Percentiles rank a stretch among this genome's conserved stretches.
phyloP scores from a whole-genome alignment of 2,113 vertebrate genomes.

The Gallinago paraguaiae region DNA sequence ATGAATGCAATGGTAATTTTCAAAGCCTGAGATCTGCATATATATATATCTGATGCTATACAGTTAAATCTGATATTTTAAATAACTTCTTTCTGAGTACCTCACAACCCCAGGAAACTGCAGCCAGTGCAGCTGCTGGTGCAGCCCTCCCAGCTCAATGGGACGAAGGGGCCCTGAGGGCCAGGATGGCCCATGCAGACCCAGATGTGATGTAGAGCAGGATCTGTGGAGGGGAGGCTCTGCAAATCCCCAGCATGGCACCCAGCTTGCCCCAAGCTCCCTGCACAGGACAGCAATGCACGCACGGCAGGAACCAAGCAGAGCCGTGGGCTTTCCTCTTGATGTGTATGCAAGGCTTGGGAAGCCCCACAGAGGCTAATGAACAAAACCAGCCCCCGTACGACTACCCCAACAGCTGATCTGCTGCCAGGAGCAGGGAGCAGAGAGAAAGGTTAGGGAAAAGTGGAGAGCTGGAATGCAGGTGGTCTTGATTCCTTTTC shows the following conservation, averaged over 20 bases:
- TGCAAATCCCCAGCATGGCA: background rate
- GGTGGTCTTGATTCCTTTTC: background rate
- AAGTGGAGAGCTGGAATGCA: background rate
- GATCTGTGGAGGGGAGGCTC: background rate
- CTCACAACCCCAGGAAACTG: background rate
- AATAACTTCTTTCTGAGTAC: background rate
- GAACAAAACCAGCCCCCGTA: background rate
- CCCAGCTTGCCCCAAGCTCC: rapidly evolving
- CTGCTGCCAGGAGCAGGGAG: background rate
- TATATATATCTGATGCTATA: background rate
- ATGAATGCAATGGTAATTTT: background rate
- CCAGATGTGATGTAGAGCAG: rapidly evolving
- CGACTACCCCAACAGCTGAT: background rate
- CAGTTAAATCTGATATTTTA: background rate
- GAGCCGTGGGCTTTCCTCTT: background rate
- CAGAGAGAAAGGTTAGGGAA: background rate
- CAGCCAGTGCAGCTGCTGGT: background rate
- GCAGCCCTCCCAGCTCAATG: background rate
- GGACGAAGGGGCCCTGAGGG: rapidly evolving
- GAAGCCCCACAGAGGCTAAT: background rate
- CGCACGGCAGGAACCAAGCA: rapidly evolving
- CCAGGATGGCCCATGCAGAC: rapidly evolving
- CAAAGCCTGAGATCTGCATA: background rate
- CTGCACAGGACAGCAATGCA: background rate
- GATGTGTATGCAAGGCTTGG: background rate